Percentiles rank a stretch among this genome's conserved stretches.
Evolutionary conservation across 2,888 invertebrate species (phyloP).

Genomic region (Scelioninae gen. 1): DNA sequence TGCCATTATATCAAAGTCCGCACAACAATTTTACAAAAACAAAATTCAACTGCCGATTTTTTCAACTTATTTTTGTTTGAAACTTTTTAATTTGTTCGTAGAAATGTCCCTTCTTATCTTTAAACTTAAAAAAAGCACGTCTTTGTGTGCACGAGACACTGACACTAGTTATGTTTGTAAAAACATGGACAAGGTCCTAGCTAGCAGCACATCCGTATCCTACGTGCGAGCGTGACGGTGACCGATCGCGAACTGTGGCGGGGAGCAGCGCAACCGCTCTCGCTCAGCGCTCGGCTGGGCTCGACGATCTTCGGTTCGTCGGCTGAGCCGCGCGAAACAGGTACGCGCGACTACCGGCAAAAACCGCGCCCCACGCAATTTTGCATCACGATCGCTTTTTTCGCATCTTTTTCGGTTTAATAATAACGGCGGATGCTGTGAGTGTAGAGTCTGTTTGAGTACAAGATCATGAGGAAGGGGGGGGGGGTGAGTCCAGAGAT

Average conservation of each 20-base stretch:
- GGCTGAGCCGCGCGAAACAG: constrained; percentile 39
- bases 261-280: constrained; percentile 77
- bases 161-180: constrained; percentile 37
- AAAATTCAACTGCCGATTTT: too few relatives aligned
- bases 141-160: constrained; percentile 31
- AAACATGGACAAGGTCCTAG: constrained; percentile 48
- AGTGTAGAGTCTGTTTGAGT: neutral
- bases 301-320: constrained; percentile 73
- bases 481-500: neutral
- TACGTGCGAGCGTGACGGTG: constrained; percentile 80
- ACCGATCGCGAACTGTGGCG: constrained; percentile 83
- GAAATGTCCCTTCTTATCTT: too few relatives aligned
- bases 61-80: too few relatives aligned
- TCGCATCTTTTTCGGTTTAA: constrained; percentile 23
- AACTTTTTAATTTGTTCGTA: too few relatives aligned
- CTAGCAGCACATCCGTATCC: constrained; percentile 34
- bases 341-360: constrained; percentile 41
- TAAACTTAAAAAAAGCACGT: constrained; percentile 4
- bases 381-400: constrained; percentile 12
- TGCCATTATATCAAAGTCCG: too few relatives aligned
- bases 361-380: constrained; percentile 61
- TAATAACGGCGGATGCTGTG: neutral
- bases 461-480: neutral
- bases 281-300: constrained; percentile 75
- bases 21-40: too few relatives aligned